These are phyloP conservation scores for Drosophila littoralis DNA, from an alignment of 1,140 invertebrate species.

Conservation along the genomic window DNA sequence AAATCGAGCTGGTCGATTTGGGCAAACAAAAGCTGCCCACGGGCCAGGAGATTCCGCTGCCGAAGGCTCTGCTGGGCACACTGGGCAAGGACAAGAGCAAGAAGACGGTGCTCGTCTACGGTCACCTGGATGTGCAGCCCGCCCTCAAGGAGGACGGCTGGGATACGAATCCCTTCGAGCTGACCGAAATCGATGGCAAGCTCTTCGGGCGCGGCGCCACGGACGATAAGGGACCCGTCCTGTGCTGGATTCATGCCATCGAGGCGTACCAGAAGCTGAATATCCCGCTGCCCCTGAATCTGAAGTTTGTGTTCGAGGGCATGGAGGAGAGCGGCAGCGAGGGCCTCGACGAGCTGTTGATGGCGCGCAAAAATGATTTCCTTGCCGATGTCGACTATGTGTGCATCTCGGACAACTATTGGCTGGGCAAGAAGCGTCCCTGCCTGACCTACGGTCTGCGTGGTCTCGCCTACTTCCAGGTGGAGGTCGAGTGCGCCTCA, in stretches of 20 bases:
- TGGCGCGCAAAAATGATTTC: conserved; percentile 90
- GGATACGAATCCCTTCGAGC: conserved; percentile 96
- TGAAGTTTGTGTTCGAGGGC: conserved; percentile 99
- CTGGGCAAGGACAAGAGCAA: conserved; percentile 94
- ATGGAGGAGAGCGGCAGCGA: conserved; percentile 99
- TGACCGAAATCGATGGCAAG: conserved; percentile 95
- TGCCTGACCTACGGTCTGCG: conserved; percentile 98
- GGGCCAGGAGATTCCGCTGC: conserved; percentile 90
- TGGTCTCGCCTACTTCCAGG: conserved; percentile 96
- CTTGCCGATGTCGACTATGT: conserved; percentile 95
- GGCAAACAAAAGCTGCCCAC: conserved; percentile 91
- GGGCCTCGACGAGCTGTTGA: conserved; percentile 95
- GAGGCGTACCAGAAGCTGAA: conserved; percentile 92
- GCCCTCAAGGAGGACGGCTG: conserved; percentile 96
- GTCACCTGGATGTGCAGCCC: conserved; percentile 99
- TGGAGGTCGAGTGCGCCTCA: conserved; percentile 94
- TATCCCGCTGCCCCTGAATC: conserved; percentile 93
- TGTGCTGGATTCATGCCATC: conserved; percentile 97
- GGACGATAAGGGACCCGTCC: conserved; percentile 97
- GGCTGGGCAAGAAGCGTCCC: conserved; percentile 98
- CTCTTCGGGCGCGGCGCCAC: conserved; percentile 96
- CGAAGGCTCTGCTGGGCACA: conserved; percentile 94
- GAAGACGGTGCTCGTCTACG: conserved; percentile 97
- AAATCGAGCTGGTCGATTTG: conserved; percentile 91
- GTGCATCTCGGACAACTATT: conserved; percentile 99